Conservation (phyloP, 2,797 vertebrate genomes). For the Neomorphus geoffroyi region DNA sequence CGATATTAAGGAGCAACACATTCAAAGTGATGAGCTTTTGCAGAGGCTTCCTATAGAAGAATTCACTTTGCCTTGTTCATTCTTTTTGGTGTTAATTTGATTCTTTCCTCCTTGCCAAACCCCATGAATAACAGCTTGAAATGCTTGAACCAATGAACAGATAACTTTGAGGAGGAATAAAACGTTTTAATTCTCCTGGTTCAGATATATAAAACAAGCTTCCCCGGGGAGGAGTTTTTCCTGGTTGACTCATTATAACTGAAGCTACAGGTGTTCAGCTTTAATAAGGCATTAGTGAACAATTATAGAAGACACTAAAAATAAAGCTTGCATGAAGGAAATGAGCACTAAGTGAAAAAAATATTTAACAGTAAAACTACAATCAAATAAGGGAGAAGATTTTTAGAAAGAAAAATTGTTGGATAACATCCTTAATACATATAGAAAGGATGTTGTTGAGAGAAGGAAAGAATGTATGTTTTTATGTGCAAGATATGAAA, state of each 20-base stretch:
- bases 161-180: conserved; percentile 3
- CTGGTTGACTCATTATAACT: conserved; percentile 47
- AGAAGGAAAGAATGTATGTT: neutral
- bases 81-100: neutral
- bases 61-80: neutral
- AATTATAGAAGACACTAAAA: conserved; percentile 47
- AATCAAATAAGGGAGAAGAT: neutral
- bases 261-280: conserved; percentile 57
- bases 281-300: conserved; percentile 55
- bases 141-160: neutral
- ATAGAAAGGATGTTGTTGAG: neutral
- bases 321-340: conserved; percentile 23
- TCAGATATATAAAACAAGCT: conserved; percentile 2
- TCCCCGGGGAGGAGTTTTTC: conserved; percentile 5
- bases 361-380: neutral
- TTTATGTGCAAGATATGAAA: neutral
- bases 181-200: conserved; percentile 14
- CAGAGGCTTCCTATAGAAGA: neutral
- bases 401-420: neutral
- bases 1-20: neutral
- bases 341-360: neutral
- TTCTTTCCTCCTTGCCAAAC: neutral
- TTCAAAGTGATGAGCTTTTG: neutral
- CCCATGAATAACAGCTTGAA: neutral
- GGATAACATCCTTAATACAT: neutral